Evolutionary conservation across 1,140 invertebrate species (phyloP), one percentile per base, ranked within the genome.

Genomic region (Dendroctonus valens): DNA sequence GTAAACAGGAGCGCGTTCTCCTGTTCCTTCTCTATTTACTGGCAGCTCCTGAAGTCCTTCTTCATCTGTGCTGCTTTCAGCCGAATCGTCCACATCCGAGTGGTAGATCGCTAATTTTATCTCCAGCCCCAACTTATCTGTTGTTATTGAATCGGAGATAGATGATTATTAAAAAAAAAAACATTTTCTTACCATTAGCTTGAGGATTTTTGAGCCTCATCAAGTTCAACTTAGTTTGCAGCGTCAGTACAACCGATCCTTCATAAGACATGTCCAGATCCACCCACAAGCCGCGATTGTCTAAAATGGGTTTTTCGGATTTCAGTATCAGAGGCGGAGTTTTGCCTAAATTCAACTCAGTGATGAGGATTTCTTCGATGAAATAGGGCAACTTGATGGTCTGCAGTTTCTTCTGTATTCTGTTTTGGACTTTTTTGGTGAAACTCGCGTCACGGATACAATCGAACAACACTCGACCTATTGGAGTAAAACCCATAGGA

Each of bases 181-280:
- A 8, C 9, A 59, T 12, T 38, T 11, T 66, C 57, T 69, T 61
- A 75, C 73, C 70, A 49, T 65, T 61, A 11, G 65, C 26, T 44
- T 68, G 76, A 0, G 72, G 74, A 58, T 75, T 80, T 66, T 87
- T 88, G 7, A 98, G 81, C 75, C 94, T 96, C 86, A 98, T 88
- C 42, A 99, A 81, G 82, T 99, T 98, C 38, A 98, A 80, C 78
- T 97, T 95, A 0, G 96, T 98, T 74, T 95, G 92, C n/a, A 99
- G 86, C 2, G 91, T 94, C 83, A 98, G 91, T 60, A 89, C 86
- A 39, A 94, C 86, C 54, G 87, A 86, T 41, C 97, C 97, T 71
- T 91, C 87, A 79, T 98, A 98, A 7, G 86, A 87, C 48, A 99
- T 79, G 75, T 97, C 91, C 9, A 97, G 81, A 80, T 98, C 93